Percentiles rank a stretch among this genome's conserved stretches.
These are phyloP conservation scores for Tipula helvola DNA, from an alignment of 2,888 invertebrate species.

Conservation along the genomic window DNA sequence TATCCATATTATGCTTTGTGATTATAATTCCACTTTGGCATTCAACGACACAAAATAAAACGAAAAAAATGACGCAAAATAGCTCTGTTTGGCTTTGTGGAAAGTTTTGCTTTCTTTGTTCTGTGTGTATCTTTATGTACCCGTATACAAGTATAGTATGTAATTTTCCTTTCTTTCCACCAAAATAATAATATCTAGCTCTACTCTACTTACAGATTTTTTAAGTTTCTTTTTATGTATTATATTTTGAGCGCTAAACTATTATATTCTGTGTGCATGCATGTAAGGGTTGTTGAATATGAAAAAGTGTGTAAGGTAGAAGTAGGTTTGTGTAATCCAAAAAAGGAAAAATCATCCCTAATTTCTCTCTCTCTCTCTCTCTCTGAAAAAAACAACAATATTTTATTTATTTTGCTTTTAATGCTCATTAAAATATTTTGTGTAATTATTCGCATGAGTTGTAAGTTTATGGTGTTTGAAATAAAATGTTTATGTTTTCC, in stretches of 20 bases:
- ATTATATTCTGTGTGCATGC: background rate
- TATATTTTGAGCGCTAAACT: background rate
- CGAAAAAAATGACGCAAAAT: background rate
- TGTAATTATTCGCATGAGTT: conserved; percentile 10
- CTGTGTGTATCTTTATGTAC: background rate
- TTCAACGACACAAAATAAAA: background rate
- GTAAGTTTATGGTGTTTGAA: conserved; percentile 8
- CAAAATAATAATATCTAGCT: background rate
- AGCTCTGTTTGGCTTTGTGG: background rate
- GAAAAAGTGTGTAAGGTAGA: background rate
- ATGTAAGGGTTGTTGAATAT: background rate
- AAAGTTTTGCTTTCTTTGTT: background rate
- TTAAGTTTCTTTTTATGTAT: background rate
- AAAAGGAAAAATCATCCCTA: background rate
- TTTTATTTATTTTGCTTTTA: background rate
- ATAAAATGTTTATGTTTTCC: background rate
- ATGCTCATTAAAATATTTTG: conserved; percentile 7
- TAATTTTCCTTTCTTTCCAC: background rate
- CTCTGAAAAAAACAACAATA: background rate
- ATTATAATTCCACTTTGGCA: background rate
- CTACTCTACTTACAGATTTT: background rate
- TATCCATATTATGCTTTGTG: background rate
- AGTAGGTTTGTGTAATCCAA: background rate
- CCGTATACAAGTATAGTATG: background rate
- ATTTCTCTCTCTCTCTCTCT: background rate